These are phyloP conservation scores for Crossocerus cetratus DNA, from an alignment of 2,888 invertebrate species.

Conservation along the genomic window DNA sequence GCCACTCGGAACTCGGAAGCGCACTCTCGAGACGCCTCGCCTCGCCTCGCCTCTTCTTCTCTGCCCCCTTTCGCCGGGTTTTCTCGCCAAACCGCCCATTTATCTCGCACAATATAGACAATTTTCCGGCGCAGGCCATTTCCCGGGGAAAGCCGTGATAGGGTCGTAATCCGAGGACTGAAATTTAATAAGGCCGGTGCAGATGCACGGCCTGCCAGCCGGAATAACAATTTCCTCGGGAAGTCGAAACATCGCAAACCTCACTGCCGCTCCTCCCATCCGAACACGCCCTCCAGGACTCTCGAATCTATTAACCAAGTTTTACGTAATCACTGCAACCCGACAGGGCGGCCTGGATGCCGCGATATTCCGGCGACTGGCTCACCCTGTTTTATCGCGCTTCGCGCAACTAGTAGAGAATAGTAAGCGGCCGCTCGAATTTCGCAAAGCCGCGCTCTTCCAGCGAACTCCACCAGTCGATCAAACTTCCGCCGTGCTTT, in stretches of 20 bases:
- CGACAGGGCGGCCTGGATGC: neutral
- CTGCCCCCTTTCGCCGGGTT: slow-evolving; percentile 9
- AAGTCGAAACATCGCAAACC: slow-evolving; percentile 12
- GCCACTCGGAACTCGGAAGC: slow-evolving; percentile 22
- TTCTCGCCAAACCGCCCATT: slow-evolving; percentile 25
- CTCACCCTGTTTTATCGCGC: neutral
- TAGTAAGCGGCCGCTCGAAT: slow-evolving; percentile 1
- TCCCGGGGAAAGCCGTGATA: slow-evolving; percentile 6
- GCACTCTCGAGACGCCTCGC: slow-evolving; percentile 18
- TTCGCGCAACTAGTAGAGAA: slow-evolving; percentile 3
- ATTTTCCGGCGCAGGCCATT: slow-evolving; percentile 1
- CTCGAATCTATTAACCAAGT: slow-evolving; percentile 22
- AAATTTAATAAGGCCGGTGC: slow-evolving; percentile 53
- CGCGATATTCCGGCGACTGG: no score
- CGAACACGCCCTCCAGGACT: neutral
- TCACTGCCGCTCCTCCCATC: slow-evolving; percentile 9
- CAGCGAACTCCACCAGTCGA: neutral
- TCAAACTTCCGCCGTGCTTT: slow-evolving; percentile 12
- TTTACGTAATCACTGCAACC: slow-evolving; percentile 12
- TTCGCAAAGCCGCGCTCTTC: neutral
- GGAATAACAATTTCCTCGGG: slow-evolving; percentile 36
- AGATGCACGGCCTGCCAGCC: slow-evolving; percentile 16
- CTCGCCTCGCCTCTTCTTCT: no score
- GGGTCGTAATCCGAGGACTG: slow-evolving; percentile 43
- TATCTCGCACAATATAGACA: slow-evolving; percentile 32